A percentile compares a stretch with the other conserved stretches of the same genome.
Conservation (phyloP, 2,888 invertebrate genomes). For the Scaptomyza tumidula region DNA sequence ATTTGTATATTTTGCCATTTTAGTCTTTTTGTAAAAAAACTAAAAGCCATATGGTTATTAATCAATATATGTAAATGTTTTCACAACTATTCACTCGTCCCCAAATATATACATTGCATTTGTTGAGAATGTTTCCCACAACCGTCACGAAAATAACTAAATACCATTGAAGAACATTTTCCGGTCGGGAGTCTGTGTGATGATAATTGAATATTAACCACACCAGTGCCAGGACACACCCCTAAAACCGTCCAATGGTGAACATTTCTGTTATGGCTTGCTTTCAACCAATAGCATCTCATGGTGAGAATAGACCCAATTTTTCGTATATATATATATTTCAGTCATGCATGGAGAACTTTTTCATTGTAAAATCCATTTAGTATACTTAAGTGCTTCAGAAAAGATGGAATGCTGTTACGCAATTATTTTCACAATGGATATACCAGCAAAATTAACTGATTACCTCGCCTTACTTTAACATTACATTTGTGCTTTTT, state of each 20-base stretch:
- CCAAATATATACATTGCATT: constrained; percentile 16
- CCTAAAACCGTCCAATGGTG: constrained; percentile 35
- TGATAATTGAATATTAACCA: constrained; percentile 17
- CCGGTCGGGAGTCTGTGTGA: constrained; percentile 1
- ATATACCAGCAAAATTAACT: neutral
- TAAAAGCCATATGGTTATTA: constrained; percentile 8
- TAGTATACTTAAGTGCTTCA: neutral
- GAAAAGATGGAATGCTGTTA: neutral
- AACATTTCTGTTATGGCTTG: neutral
- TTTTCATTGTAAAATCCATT: neutral
- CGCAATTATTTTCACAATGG: neutral
- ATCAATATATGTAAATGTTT: neutral
- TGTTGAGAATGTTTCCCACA: constrained; percentile 24
- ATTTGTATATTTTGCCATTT: constrained; percentile 58
- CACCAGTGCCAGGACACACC: constrained; percentile 35
- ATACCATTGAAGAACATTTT: constrained; percentile 25
- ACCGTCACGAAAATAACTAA: constrained; percentile 38
- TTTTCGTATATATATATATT: neutral
- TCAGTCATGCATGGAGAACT: neutral
- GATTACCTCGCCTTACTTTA: too few species aligned
- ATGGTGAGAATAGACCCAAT: constrained; percentile 29
- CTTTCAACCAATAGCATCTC: constrained; percentile 32
- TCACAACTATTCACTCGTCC: neutral
- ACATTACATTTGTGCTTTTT: too few species aligned
- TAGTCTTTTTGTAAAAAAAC: constrained; percentile 1